Conservation (phyloP, 2,113 vertebrate genomes). For the Pangasianodon gigas region DNA sequence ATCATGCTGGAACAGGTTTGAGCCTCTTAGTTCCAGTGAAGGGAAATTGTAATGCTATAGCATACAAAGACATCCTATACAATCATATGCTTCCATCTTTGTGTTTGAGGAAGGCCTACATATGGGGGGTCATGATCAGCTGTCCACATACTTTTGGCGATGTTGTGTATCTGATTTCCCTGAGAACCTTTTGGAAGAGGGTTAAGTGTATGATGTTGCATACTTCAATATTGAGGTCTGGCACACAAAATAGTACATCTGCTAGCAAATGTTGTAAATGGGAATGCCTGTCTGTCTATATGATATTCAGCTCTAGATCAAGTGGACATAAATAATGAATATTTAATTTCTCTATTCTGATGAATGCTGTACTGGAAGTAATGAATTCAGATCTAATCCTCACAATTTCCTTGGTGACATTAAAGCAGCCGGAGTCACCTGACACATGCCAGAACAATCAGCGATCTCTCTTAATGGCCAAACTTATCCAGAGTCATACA, state of each 20-base stretch:
- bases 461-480: slow-evolving; percentile 55
- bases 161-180: neutral
- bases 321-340: slow-evolving; percentile 74
- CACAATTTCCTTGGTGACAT: slow-evolving; percentile 75
- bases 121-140: neutral
- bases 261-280: slow-evolving; percentile 17
- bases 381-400: slow-evolving; percentile 74
- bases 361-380: slow-evolving; percentile 66
- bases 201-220: too few relatives aligned
- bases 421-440: slow-evolving; percentile 75
- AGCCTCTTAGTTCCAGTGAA: neutral
- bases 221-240: neutral
- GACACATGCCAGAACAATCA: slow-evolving; percentile 77
- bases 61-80: neutral
- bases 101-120: neutral
- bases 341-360: slow-evolving; percentile 77
- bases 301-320: slow-evolving; percentile 70
- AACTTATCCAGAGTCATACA: neutral
- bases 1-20: neutral
- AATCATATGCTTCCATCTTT: neutral
- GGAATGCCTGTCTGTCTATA: slow-evolving; percentile 61
- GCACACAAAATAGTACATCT: neutral
- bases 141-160: neutral
- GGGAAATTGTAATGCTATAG: neutral
- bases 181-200: neutral